A percentile compares a stretch with the other conserved stretches of the same genome.
Conservation (phyloP, 2,113 vertebrate genomes). For the Peromyscus maniculatus region DNA sequence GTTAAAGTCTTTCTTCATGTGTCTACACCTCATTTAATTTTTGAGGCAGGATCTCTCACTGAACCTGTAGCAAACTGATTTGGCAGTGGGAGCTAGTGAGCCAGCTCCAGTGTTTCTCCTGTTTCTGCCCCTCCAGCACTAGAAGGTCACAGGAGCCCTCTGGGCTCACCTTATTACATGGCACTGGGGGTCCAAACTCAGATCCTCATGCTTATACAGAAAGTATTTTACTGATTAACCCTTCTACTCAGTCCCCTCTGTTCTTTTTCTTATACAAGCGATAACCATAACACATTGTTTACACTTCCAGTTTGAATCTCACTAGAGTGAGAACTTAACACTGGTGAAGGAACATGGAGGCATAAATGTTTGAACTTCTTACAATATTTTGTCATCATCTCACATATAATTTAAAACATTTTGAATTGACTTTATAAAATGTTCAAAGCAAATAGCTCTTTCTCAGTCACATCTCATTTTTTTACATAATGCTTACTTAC, state of each 20-base stretch:
- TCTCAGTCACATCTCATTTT: background rate
- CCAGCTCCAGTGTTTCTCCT: too few relatives aligned
- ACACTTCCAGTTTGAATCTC: background rate
- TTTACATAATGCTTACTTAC: conserved; percentile 26
- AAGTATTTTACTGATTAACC: background rate
- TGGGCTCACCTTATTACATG: background rate
- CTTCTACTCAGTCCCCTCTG: background rate
- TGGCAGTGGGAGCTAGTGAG: background rate
- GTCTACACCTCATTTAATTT: background rate
- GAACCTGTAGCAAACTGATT: too few relatives aligned
- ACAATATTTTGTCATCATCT: background rate
- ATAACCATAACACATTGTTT: background rate
- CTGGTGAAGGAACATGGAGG: background rate
- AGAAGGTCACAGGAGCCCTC: too few relatives aligned
- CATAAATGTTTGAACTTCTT: background rate
- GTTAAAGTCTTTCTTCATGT: background rate
- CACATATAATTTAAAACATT: background rate
- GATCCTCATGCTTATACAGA: too few relatives aligned
- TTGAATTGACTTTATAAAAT: conserved; percentile 25
- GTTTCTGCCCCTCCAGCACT: background rate
- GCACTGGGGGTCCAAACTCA: background rate
- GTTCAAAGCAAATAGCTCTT: background rate
- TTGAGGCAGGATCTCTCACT: background rate
- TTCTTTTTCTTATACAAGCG: background rate
- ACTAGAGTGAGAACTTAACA: background rate